These are phyloP conservation scores for Adoxophyes honmai DNA, from an alignment of 1,140 invertebrate genomes.

Conservation along the genomic window DNA sequence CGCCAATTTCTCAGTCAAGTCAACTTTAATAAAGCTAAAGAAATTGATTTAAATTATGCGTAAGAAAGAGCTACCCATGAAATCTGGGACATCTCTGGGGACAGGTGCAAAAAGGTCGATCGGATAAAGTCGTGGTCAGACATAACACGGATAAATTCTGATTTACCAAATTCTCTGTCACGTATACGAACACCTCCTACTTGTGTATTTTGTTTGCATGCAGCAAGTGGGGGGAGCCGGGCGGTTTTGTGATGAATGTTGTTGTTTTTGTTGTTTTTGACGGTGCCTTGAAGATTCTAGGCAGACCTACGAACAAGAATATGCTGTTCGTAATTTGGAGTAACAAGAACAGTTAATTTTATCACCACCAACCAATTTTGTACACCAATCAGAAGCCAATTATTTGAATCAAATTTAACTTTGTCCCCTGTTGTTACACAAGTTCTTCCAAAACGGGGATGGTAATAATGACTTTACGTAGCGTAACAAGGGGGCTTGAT, in stretches of 20 bases:
- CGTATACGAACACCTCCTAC: slow-evolving; percentile 44
- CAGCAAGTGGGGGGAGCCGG: slow-evolving; percentile 68
- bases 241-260: slow-evolving; percentile 67
- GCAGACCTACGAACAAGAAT: slow-evolving; percentile 65
- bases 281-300: slow-evolving; percentile 50
- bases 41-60: too few species aligned
- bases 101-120: not conserved
- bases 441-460: too few species aligned
- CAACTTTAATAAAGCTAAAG: too few species aligned
- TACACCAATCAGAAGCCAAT: too few species aligned
- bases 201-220: slow-evolving; percentile 72
- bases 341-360: too few species aligned
- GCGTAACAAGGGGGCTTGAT: too few species aligned
- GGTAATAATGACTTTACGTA: too few species aligned
- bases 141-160: slow-evolving; percentile 21
- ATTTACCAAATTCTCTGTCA: slow-evolving; percentile 42
- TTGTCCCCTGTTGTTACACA: too few species aligned
- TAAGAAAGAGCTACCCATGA: too few species aligned
- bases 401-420: too few species aligned
- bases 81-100: not conserved
- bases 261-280: slow-evolving; percentile 49
- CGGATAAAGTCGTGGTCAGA: not conserved
- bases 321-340: slow-evolving; percentile 31
- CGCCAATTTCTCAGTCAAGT: too few species aligned
- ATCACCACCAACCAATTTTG: not conserved